phyloP scores from a whole-genome alignment of 2,113 vertebrate species.

The Cervus canadensis region DNA sequence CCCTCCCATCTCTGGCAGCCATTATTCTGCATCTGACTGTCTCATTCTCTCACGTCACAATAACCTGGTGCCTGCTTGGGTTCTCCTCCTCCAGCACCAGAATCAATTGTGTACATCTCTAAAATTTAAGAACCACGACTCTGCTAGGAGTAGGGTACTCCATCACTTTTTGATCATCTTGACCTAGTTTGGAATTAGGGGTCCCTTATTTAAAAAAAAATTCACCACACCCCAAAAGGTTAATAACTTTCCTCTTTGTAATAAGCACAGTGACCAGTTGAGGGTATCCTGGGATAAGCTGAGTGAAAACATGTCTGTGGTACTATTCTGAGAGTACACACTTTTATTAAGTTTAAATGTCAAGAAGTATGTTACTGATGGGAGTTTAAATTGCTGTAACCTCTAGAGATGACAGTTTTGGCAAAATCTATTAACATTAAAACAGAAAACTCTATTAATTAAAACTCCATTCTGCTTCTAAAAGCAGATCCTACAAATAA shows the following conservation, averaged over 20 bases:
- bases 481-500: not conserved
- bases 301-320: too few relatives aligned
- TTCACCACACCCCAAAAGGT: not conserved
- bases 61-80: not conserved
- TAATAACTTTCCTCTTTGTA: not conserved
- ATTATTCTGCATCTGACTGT: not conserved
- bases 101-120: not conserved
- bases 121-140: not conserved
- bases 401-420: not conserved
- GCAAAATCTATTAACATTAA: conserved; percentile 11
- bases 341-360: not conserved
- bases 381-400: not conserved
- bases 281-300: not conserved
- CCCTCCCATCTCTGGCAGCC: not conserved
- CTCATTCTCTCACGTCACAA: not conserved
- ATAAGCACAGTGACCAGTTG: not conserved
- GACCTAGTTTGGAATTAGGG: not conserved
- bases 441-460: not conserved
- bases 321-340: not conserved
- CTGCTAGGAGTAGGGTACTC: not conserved
- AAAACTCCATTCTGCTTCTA: conserved; percentile 12
- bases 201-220: not conserved
- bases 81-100: not conserved
- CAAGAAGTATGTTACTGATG: not conserved
- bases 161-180: not conserved